Evolutionary conservation across 2,888 invertebrate genomes (phyloP).

Genomic region (Tetropium fuscum): DNA sequence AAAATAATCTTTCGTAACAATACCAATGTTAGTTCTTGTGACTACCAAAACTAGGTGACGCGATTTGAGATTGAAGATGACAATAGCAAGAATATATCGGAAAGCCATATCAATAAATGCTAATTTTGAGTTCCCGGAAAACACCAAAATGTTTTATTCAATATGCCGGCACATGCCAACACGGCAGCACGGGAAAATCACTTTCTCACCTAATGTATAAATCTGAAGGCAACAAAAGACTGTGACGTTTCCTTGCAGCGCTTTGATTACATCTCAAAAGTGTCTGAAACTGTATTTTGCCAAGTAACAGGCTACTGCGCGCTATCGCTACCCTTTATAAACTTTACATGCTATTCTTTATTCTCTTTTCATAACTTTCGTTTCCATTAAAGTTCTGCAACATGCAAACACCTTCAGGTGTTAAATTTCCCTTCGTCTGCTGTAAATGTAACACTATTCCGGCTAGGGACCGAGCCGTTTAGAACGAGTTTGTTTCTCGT

Average conservation of each 20-base stretch:
- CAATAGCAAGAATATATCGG: too few relatives aligned
- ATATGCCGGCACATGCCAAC: not conserved
- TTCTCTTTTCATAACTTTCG: constrained; percentile 51
- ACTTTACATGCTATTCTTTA: constrained; percentile 48
- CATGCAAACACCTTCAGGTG: constrained; percentile 51
- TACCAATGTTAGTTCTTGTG: too few relatives aligned
- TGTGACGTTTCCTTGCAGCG: constrained; percentile 19
- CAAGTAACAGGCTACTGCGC: constrained; percentile 15
- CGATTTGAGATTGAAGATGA: too few relatives aligned
- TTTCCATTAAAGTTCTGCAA: constrained; percentile 51
- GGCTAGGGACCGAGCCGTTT: constrained; percentile 2
- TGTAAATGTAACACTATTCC: constrained; percentile 4
- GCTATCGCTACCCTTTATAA: constrained; percentile 42
- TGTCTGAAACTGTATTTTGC: constrained; percentile 24
- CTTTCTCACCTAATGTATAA: constrained; percentile 18
- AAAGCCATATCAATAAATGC: too few relatives aligned
- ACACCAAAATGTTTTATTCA: constrained; percentile 1
- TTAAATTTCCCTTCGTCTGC: constrained; percentile 42
- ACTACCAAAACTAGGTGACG: too few relatives aligned
- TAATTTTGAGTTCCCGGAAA: too few relatives aligned
- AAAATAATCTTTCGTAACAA: too few relatives aligned
- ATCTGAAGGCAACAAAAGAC: constrained; percentile 20
- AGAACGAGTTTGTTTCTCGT: constrained; percentile 15
- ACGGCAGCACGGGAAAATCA: not conserved
- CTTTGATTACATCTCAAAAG: constrained; percentile 29